Evolutionary conservation across 64 coral and sea anemone species (phyloP).

Genomic region (Actinia tenebrosa): DNA sequence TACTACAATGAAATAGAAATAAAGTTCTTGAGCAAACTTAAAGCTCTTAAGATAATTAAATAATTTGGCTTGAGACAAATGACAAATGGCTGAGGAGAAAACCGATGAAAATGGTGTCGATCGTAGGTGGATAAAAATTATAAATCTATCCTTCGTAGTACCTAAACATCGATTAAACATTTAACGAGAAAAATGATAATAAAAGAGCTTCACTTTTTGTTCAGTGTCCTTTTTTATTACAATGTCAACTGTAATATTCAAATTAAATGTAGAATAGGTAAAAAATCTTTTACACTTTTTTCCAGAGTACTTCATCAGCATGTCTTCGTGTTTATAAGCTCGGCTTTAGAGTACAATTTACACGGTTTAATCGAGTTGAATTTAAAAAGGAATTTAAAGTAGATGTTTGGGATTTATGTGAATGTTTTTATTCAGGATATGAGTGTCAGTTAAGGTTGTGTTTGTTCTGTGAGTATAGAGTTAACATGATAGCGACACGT

Average conservation of each 20-base stretch:
- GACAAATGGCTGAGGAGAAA: no score
- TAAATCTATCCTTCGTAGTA: no score
- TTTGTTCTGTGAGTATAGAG: neutral
- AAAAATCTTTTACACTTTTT: neutral
- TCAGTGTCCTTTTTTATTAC: neutral
- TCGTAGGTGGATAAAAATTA: no score
- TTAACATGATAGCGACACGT: neutral
- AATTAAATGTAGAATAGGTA: neutral
- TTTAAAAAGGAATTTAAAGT: neutral
- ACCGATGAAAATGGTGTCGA: no score
- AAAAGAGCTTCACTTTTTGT: neutral
- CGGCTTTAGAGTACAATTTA: neutral
- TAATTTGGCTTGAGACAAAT: neutral
- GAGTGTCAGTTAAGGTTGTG: neutral
- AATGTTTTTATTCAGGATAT: neutral
- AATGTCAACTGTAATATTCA: neutral
- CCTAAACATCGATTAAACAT: no score
- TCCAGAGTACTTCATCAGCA: neutral
- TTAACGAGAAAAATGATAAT: neutral
- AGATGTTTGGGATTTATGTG: neutral
- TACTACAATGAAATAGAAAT: neutral
- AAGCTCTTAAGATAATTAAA: conserved; percentile 16
- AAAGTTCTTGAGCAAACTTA: neutral
- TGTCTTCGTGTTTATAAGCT: neutral
- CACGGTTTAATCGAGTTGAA: neutral